These are phyloP conservation scores for Zosterops borbonicus DNA, from an alignment of 2,113 vertebrate species.

Conservation along the genomic window DNA sequence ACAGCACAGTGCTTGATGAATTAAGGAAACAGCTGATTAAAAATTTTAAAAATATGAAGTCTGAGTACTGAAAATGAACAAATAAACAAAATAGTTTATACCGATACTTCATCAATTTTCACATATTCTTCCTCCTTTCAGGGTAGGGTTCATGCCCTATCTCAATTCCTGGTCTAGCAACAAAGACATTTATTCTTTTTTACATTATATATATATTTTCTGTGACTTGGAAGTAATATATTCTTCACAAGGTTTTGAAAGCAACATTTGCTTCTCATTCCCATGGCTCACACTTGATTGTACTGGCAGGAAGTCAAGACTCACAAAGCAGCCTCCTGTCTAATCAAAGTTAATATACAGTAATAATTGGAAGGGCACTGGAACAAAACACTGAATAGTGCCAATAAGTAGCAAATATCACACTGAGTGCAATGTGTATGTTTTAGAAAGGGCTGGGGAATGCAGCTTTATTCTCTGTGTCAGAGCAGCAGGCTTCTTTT, in stretches of 20 bases:
- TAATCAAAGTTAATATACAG: constrained; percentile 77
- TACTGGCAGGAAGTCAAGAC: constrained; percentile 73
- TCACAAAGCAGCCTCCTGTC: constrained; percentile 72
- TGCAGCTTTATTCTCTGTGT: constrained; percentile 1
- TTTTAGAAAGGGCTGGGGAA: neutral
- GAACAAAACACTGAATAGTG: constrained; percentile 53
- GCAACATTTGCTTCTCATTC: constrained; percentile 73
- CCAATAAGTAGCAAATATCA: constrained; percentile 58
- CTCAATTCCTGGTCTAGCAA: neutral
- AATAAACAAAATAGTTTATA: neutral
- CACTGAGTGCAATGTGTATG: neutral
- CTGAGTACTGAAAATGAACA: neutral
- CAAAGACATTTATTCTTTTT: neutral
- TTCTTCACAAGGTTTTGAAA: constrained; percentile 61
- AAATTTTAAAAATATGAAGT: neutral
- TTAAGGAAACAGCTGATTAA: neutral
- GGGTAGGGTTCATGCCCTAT: neutral
- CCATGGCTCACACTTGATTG: constrained; percentile 69
- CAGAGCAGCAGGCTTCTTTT: neutral
- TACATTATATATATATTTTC: constrained; percentile 34
- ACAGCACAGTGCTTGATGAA: neutral
- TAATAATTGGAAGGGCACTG: constrained; percentile 69
- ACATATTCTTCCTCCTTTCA: neutral
- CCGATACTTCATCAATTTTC: neutral
- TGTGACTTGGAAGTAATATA: constrained; percentile 38